phyloP scores from a whole-genome alignment of 92 coral and sea anemone genomes.

The Porites lobata region DNA sequence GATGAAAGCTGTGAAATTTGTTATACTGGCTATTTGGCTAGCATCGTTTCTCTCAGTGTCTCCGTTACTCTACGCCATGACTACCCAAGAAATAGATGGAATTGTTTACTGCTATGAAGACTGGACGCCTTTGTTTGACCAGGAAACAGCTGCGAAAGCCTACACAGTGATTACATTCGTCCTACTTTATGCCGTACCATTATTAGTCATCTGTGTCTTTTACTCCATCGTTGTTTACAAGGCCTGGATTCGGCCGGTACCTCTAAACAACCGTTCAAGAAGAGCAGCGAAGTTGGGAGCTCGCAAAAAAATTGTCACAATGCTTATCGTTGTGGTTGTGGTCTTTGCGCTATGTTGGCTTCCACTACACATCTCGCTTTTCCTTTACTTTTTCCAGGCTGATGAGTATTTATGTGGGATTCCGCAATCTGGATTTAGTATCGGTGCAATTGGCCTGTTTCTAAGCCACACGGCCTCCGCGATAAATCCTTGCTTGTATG shows the following conservation, averaged over 20 bases:
- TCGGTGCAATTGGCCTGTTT: slow-evolving; percentile 80
- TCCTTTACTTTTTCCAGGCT: slow-evolving; percentile 68
- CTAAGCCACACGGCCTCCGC: slow-evolving; percentile 85
- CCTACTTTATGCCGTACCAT: slow-evolving; percentile 72
- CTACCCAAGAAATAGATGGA: slow-evolving; percentile 47
- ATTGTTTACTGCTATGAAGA: slow-evolving; percentile 72
- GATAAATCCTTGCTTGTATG: slow-evolving; percentile 77
- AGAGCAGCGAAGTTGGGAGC: slow-evolving; percentile 51
- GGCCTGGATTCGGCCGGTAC: slow-evolving; percentile 66
- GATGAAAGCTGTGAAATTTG: slow-evolving; percentile 56
- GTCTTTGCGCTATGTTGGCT: slow-evolving; percentile 85
- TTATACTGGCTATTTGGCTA: slow-evolving; percentile 71
- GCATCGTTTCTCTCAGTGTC: slow-evolving; percentile 69
- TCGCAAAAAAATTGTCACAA: slow-evolving; percentile 53
- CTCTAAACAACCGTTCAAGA: slow-evolving; percentile 51
- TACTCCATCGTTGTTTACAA: slow-evolving; percentile 68
- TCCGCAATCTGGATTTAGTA: slow-evolving; percentile 57
- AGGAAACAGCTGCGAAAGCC: slow-evolving; percentile 64
- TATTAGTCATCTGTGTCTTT: slow-evolving; percentile 68
- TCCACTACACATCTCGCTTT: slow-evolving; percentile 76
- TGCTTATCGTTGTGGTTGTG: slow-evolving; percentile 64
- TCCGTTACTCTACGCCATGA: slow-evolving; percentile 81
- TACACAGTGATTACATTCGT: slow-evolving; percentile 80
- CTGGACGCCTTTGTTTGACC: slow-evolving; percentile 84
- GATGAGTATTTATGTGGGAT: slow-evolving; percentile 72